Conservation (phyloP, 2,888 invertebrate genomes). For the Drosophila flavopinicola region DNA sequence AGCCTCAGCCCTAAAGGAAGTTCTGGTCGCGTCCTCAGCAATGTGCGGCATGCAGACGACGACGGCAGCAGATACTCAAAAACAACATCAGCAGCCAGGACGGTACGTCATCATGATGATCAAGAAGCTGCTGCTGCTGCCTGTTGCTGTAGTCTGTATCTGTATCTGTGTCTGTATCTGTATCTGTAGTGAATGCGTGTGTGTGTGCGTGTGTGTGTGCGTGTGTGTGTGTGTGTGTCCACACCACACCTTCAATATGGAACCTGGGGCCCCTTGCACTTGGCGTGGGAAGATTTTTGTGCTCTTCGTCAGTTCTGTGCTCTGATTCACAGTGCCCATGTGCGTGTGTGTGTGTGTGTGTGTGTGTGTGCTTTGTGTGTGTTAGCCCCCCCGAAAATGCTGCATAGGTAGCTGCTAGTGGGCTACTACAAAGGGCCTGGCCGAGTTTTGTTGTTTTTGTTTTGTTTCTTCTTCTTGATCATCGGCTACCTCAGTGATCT, state of each 20-base stretch:
- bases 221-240: slow-evolving; percentile 41
- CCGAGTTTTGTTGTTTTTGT: slow-evolving; percentile 28
- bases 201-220: slow-evolving; percentile 15
- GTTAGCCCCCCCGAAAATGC: slow-evolving; percentile 34
- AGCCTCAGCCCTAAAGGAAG: slow-evolving; percentile 76
- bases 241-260: slow-evolving; percentile 68
- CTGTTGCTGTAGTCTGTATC: slow-evolving; percentile 11
- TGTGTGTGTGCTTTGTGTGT: slow-evolving; percentile 7
- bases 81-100: slow-evolving; percentile 52
- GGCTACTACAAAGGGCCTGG: slow-evolving; percentile 53
- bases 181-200: slow-evolving; percentile 25
- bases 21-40: slow-evolving; percentile 64
- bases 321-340: slow-evolving; percentile 71
- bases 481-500: slow-evolving; percentile 41
- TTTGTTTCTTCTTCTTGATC: slow-evolving; percentile 28
- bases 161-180: slow-evolving; percentile 32
- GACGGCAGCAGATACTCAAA: slow-evolving; percentile 46
- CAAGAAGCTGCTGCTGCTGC: slow-evolving; percentile 52
- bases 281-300: slow-evolving; percentile 84
- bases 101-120: slow-evolving; percentile 61
- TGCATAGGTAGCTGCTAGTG: slow-evolving; percentile 57
- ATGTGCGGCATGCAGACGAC: slow-evolving; percentile 73
- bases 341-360: slow-evolving; percentile 4
- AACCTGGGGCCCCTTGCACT: slow-evolving; percentile 67
- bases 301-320: slow-evolving; percentile 56